phyloP scores from a whole-genome alignment of 2,888 invertebrate genomes.

The Drosophila kambysellisi region DNA sequence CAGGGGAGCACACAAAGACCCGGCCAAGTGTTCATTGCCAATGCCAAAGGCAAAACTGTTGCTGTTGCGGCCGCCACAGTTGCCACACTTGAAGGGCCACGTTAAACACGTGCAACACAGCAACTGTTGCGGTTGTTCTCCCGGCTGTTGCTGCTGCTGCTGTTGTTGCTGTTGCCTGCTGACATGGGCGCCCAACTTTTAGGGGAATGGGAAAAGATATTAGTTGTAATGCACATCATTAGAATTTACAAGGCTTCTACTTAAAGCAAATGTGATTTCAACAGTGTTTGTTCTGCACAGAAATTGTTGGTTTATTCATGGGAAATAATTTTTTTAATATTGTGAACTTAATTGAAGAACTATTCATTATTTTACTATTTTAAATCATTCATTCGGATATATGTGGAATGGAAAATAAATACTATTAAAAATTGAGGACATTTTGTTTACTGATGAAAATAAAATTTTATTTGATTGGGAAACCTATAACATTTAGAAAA shows the following conservation, averaged over 20 bases:
- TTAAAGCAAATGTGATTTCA: background rate
- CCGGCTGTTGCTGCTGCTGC: slow-evolving; percentile 8
- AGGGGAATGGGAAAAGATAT: background rate
- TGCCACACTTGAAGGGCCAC: slow-evolving; percentile 66
- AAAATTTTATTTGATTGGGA: background rate
- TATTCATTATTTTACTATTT: background rate
- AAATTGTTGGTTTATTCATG: background rate
- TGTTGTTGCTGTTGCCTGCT: background rate
- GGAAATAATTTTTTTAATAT: background rate
- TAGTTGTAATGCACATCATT: background rate
- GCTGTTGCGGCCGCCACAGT: slow-evolving; percentile 35
- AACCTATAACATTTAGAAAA: too few relatives aligned
- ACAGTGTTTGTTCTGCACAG: background rate
- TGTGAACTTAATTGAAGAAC: background rate
- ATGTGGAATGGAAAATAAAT: background rate
- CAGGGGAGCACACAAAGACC: background rate
- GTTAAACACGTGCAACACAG: slow-evolving; percentile 66
- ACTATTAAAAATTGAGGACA: background rate
- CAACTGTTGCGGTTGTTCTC: slow-evolving; percentile 16
- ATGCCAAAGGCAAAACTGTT: slow-evolving; percentile 57
- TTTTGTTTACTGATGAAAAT: background rate
- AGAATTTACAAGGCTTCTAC: background rate
- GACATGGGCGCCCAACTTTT: background rate
- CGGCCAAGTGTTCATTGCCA: slow-evolving; percentile 73
- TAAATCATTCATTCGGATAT: background rate